A percentile compares a stretch with the other conserved stretches of the same genome.
Conservation (phyloP, 2,113 vertebrate genomes). For the Astur gentilis region DNA sequence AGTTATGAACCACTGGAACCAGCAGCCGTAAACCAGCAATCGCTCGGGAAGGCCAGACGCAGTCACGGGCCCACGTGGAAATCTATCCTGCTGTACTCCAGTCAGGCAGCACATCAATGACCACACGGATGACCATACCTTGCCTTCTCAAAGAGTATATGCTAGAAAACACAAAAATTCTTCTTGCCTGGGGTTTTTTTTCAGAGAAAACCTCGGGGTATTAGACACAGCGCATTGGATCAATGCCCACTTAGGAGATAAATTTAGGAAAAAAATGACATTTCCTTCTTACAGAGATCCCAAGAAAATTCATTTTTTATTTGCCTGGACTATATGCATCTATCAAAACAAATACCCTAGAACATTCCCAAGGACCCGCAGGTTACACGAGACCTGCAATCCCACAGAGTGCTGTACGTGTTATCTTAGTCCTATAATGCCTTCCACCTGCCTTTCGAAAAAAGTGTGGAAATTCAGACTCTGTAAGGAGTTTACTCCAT, state of each 20-base stretch:
- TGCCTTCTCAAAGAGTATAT: not conserved
- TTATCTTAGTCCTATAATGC: fast-evolving
- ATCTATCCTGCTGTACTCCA: not conserved
- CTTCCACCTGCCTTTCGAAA: not conserved
- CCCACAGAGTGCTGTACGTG: fast-evolving
- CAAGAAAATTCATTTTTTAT: not conserved
- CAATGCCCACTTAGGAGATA: not conserved
- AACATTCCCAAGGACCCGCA: not conserved
- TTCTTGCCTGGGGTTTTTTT: not conserved
- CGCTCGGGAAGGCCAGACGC: not conserved
- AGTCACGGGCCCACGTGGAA: fast-evolving
- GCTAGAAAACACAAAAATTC: not conserved
- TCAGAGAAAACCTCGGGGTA: not conserved
- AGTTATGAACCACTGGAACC: not conserved
- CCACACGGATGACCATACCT: fast-evolving
- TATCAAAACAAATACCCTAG: not conserved
- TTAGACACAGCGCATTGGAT: fast-evolving
- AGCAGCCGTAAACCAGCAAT: not conserved
- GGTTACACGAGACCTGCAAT: not conserved
- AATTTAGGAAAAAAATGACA: not conserved
- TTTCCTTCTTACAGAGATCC: not conserved
- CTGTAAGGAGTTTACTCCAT: not conserved
- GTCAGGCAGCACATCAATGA: not conserved
- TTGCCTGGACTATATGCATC: not conserved
- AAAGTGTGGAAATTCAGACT: not conserved